Evolutionary conservation across 2,888 invertebrate genomes (phyloP).

Genomic region (Trichacis sp.): DNA sequence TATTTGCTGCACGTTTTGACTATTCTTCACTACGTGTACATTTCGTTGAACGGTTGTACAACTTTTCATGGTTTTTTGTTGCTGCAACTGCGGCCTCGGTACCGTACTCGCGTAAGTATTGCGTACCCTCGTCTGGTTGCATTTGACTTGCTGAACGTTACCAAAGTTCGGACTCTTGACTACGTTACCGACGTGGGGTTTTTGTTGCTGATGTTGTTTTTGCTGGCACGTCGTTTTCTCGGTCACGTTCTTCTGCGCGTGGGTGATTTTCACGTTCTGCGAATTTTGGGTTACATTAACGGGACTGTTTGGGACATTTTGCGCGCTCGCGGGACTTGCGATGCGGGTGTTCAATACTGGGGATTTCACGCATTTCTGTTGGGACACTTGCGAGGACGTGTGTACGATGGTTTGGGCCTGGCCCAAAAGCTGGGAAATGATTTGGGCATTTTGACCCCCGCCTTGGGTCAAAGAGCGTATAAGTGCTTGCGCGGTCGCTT

Average conservation of each 20-base stretch:
- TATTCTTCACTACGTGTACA: conserved; percentile 55
- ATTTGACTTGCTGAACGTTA: conserved; percentile 45
- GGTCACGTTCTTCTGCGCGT: conserved; percentile 23
- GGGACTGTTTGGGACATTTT: conserved; percentile 48
- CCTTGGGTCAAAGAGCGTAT: conserved; percentile 63
- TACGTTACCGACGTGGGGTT: too few species aligned
- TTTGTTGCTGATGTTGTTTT: conserved; percentile 10
- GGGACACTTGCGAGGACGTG: conserved; percentile 31
- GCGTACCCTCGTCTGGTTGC: conserved; percentile 36
- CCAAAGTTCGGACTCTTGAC: too few species aligned
- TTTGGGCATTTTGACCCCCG: conserved; percentile 63
- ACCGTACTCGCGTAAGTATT: conserved; percentile 33
- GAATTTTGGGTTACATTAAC: too few species aligned
- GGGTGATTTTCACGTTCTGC: background rate
- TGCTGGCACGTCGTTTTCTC: conserved; percentile 19
- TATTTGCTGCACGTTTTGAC: conserved; percentile 50
- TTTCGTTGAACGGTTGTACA: conserved; percentile 51
- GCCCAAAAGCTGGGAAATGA: conserved; percentile 63
- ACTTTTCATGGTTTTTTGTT: conserved; percentile 41
- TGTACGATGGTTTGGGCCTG: conserved; percentile 56
- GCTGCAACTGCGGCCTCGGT: conserved; percentile 25
- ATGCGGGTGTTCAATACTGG: conserved; percentile 38
- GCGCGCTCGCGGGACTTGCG: conserved; percentile 48
- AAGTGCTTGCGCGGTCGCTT: conserved; percentile 64
- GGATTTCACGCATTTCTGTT: conserved; percentile 57